Evolutionary conservation across 2,797 vertebrate genomes (phyloP), one percentile per base, ranked within the genome.

Genomic region (Petrocephalus schoutedeni): DNA sequence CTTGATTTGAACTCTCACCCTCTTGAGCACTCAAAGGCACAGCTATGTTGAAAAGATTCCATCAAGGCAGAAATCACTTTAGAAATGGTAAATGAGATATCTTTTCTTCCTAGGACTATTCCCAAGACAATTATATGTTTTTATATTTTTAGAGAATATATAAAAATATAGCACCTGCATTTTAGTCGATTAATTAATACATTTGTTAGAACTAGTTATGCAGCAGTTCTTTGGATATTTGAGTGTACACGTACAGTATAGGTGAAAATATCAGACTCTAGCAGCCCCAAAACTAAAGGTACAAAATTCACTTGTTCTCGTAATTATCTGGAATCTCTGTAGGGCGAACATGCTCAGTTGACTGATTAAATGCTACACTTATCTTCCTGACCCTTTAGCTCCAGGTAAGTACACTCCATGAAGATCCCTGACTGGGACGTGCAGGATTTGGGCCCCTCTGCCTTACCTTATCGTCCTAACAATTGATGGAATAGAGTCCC

Each of bases 141-240:
- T 77, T 45, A 77, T 77, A 77, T 77, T 36, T 77, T 77, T 77
- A 77, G 71, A 45, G 71, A 77, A 49, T 45, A 49, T 45, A 77
- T 77, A n/a, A 77, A 77, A 77, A n/a, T 45, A 41, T 45, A 45
- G 36, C 32, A 77, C 71, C 14, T 45, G 41, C 36, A 45, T 57
- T 57, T 57, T 57, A 16, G 14, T 57, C 12, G 9, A 56, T 56
- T 57, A 57, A 12, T 10, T 12, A 57, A 57, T 57, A 14, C 2
- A 14, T 57, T 16, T 0, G 45, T 19, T 45, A 41, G 36, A 77
- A 77, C 7, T 14, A 41, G 16, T n/a, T 49, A 77, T 77, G 6
- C 19, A 71, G 10, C 28, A 6, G 64, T 16, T 32, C 4, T 28
- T 28, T 64, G 3, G 9, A 16, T 77, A 45, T 77, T 45, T 77